phyloP scores from a whole-genome alignment of 2,888 invertebrate species.

The Strigamia transsilvanica region DNA sequence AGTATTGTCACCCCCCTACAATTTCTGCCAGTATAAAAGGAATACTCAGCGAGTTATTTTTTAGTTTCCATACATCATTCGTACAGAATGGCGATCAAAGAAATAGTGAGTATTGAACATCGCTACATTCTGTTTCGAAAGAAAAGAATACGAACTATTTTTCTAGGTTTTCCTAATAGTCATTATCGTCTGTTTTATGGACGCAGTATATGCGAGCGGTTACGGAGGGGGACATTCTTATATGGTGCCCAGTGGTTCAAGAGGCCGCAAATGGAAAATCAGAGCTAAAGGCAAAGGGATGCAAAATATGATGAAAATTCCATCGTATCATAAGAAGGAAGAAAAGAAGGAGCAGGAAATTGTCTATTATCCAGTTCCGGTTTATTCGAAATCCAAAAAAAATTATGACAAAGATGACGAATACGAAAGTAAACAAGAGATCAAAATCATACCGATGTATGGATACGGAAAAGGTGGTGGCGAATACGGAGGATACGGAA shows the following conservation, averaged over 20 bases:
- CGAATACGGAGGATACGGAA: neutral
- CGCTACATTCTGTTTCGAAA: neutral
- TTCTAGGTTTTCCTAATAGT: neutral
- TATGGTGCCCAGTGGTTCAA: neutral
- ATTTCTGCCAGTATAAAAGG: no score
- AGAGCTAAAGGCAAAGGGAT: constrained; percentile 26
- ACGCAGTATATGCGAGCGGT: neutral
- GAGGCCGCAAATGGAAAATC: neutral
- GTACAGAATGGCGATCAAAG: neutral
- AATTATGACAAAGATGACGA: neutral
- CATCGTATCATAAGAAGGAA: constrained; percentile 4
- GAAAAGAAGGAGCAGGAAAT: neutral
- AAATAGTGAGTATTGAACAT: neutral
- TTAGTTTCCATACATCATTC: neutral
- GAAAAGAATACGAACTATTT: neutral
- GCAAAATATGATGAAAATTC: constrained; percentile 12
- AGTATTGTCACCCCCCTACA: no score
- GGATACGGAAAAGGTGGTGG: neutral
- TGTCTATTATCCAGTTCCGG: constrained; percentile 22
- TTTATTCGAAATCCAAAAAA: neutral
- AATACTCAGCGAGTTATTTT: neutral
- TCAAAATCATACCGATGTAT: neutral
- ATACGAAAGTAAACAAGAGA: neutral
- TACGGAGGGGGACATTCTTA: neutral
- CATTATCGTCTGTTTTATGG: neutral